A percentile compares a stretch with the other conserved stretches of the same genome.
Conservation (phyloP, 2,797 vertebrate species). For the Decapterus maruadsi region DNA sequence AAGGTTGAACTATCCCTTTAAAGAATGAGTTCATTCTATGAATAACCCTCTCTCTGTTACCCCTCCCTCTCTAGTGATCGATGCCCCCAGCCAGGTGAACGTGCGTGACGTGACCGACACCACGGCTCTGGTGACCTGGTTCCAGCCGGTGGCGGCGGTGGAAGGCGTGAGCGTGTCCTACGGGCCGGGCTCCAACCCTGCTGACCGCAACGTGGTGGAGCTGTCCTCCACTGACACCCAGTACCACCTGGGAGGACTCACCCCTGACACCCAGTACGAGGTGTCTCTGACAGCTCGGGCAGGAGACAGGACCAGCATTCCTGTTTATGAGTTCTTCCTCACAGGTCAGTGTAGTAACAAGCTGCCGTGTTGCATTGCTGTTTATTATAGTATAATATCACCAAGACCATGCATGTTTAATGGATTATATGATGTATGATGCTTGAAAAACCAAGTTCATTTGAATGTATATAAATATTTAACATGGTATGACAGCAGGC, state of each 20-base stretch:
- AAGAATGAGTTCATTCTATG: not conserved
- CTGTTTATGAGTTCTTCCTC: slow-evolving; percentile 89
- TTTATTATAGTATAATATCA: slow-evolving; percentile 26
- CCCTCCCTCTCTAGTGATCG: slow-evolving; percentile 85
- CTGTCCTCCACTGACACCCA: slow-evolving; percentile 92
- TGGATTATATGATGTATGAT: slow-evolving; percentile 26
- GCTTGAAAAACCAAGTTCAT: slow-evolving; percentile 2
- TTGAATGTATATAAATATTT: too few relatives aligned
- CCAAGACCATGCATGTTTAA: slow-evolving; percentile 55
- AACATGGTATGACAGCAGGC: too few relatives aligned
- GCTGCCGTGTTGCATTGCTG: not conserved
- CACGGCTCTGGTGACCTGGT: slow-evolving; percentile 94
- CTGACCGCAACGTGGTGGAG: slow-evolving; percentile 87
- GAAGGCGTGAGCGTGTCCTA: slow-evolving; percentile 91
- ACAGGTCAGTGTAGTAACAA: slow-evolving; percentile 86
- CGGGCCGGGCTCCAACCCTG: slow-evolving; percentile 85
- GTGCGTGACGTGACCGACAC: slow-evolving; percentile 94
- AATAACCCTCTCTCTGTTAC: not conserved
- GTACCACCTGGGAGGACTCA: slow-evolving; percentile 91
- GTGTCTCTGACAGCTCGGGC: slow-evolving; percentile 89
- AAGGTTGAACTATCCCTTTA: too few relatives aligned
- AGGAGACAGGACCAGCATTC: slow-evolving; percentile 88
- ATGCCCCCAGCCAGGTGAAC: slow-evolving; percentile 92
- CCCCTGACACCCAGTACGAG: slow-evolving; percentile 93
- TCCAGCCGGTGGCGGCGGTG: slow-evolving; percentile 92